Evolutionary conservation across 2,888 invertebrate species (phyloP), one percentile per base, ranked within the genome.

Genomic region (Hecatera dysodea): DNA sequence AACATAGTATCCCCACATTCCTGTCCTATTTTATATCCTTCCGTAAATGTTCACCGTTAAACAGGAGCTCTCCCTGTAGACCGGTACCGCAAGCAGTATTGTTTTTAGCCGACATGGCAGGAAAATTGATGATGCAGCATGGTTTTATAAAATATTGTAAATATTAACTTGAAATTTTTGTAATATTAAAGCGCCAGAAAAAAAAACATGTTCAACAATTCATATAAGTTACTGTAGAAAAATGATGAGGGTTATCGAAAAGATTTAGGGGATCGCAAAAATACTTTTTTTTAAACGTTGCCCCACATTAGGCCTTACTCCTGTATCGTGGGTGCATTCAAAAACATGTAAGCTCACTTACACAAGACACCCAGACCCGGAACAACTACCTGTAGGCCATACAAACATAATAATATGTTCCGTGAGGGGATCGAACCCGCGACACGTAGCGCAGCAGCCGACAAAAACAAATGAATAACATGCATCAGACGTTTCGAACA

Each of bases 91-190:
- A 55, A 55, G 60, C 75, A 61, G 55, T 60, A 75, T 67, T 76
- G 78, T 72, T 75, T 64, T 56, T 48, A 78, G 33, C 52, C 63
- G 27, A 17, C 9, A 22, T 72, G 78, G 7, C 73, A 75, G 64
- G 79, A n/a, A 78, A 60, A 78, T 75, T 72, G 79, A 75, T 75
- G 74, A 79, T 75, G 80, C 67, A 48, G 39, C 19, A 33, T 36
- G 55, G 15, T 64, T n/a, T 64, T 68, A 68, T 52, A 78, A 42
- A 74, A 78, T 62, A 62, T 17, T 4, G 27, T 55, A 50, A 22
- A 78, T 27, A 56, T 78, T 36, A 60, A 22, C 44, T 11, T 39
- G 48, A 61, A 69, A 44, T 36, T n/a, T 29, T 57, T 76, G 22
- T 39, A 29, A n/a, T 46, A 3, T 63, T 19, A 44, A 24, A 39